Base-by-base conservation (phyloP, 2,113 vertebrate species). In the Corythaeola cristata region DNA sequence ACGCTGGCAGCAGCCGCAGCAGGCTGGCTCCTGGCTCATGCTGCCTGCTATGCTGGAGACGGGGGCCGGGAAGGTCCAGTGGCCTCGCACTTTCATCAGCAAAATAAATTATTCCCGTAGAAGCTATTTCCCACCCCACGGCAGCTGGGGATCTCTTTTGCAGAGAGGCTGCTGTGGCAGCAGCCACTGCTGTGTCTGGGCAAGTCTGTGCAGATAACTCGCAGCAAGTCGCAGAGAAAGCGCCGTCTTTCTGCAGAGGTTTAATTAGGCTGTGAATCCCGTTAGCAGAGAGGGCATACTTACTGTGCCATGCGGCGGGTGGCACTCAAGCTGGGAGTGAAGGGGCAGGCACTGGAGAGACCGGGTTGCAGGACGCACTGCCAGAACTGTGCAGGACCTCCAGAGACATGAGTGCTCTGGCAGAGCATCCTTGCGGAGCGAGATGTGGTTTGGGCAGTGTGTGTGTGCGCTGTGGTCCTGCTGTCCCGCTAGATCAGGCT, bases 191-290 rank as follows among this genome's bases (percentile, higher is more conserved):
- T 84, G 73, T 85, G 77, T 71, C 71, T 89, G 26, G 0, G 68
- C 41, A 14, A 81, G 33, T n/a, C 50, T 23, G 63, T 55, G 47
- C 35, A 37, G 79, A 74, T 76, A 75, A 39, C 91, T 78, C 1
- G 0, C 85, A 89, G 71, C 63, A 59, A 92, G 74, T 73, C 14
- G 2, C 80, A n/a, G 77, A 63, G 66, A 37, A 89, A 94, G 89
- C 15, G 11, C 52, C 53, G 33, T 60, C 59, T 84, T 94, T 85
- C 89, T 13, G 2, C 74, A 47, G 69, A 91, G 83, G 56, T 63
- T 91, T 95, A 91, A 82, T 95, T 85, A 88, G 85, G 39, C 59
- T 68, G 92, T 55, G 92, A 90, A 81, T 90, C 60, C 44, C 58
- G 45, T 82, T 87, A 95, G 69, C 27, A 17, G 73, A 52, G 91